phyloP scores from a whole-genome alignment of 2,888 invertebrate species.

The Trissonchulus latispiculum region DNA sequence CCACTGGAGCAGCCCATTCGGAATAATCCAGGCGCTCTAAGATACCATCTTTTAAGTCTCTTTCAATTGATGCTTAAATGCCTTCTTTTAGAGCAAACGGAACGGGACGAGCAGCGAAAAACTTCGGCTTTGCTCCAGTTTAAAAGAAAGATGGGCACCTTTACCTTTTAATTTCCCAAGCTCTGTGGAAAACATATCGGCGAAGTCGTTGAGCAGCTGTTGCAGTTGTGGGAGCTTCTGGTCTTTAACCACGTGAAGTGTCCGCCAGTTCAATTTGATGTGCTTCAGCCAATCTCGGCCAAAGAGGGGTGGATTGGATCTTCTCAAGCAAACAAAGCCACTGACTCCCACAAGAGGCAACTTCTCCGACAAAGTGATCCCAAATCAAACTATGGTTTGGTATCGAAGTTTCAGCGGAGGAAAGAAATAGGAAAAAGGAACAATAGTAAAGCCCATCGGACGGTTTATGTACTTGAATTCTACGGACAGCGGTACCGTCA shows the following conservation, averaged over 20 bases:
- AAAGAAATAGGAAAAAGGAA: too few species aligned
- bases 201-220: not conserved
- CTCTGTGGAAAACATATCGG: not conserved
- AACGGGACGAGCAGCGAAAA: slow-evolving; percentile 20
- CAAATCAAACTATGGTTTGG: too few species aligned
- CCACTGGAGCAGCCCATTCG: slow-evolving; percentile 34
- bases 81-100: slow-evolving; percentile 1
- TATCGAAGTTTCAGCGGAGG: too few species aligned
- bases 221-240: not conserved
- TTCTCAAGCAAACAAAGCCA: too few species aligned
- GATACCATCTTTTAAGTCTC: slow-evolving; percentile 28
- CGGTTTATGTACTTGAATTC: too few species aligned
- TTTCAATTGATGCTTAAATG: slow-evolving; percentile 31
- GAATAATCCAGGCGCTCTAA: slow-evolving; percentile 32
- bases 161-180: not conserved
- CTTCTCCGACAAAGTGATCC: too few species aligned
- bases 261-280: slow-evolving; percentile 14
- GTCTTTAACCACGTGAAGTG: not conserved
- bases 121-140: not conserved
- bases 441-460: too few species aligned
- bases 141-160: not conserved
- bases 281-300: slow-evolving; percentile 19
- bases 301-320: slow-evolving; percentile 17
- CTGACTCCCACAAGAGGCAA: too few species aligned
- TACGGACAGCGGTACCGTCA: too few species aligned